Evolutionary conservation across 64 coral and sea anemone species (phyloP).

Genomic region (Catalaphyllia jardinei): DNA sequence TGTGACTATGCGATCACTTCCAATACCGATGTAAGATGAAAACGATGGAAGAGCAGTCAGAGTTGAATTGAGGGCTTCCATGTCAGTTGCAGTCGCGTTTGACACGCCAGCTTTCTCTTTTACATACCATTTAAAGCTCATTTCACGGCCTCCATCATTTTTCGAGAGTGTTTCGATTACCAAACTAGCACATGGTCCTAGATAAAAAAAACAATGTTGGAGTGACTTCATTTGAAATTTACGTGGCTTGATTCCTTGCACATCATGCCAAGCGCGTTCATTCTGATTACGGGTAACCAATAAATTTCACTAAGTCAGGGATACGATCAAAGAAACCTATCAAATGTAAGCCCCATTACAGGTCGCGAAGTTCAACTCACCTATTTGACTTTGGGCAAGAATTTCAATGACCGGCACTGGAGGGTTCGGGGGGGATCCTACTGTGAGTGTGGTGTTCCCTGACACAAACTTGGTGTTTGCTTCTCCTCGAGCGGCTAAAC

Average conservation of each 20-base stretch:
- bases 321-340: no score
- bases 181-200: slow-evolving; percentile 42
- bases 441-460: slow-evolving; percentile 16
- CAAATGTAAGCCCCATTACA: not conserved
- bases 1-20: not conserved
- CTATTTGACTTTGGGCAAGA: slow-evolving; percentile 3
- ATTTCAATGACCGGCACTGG: slow-evolving; percentile 6
- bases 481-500: slow-evolving; percentile 20
- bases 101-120: slow-evolving; percentile 25
- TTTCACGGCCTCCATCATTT: slow-evolving; percentile 38
- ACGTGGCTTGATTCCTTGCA: no score
- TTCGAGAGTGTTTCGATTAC: not conserved
- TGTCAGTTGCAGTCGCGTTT: not conserved
- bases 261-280: no score
- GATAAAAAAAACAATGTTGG: not conserved
- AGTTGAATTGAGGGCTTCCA: not conserved
- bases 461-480: slow-evolving; percentile 28
- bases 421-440: slow-evolving; percentile 1
- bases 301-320: no score
- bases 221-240: not conserved
- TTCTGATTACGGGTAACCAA: no score
- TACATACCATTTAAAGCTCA: slow-evolving; percentile 48
- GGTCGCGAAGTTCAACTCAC: slow-evolving; percentile 9
- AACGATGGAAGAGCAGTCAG: not conserved
- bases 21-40: not conserved